Conservation (phyloP, 2,113 vertebrate species). For the Nothoprocta pentlandii region DNA sequence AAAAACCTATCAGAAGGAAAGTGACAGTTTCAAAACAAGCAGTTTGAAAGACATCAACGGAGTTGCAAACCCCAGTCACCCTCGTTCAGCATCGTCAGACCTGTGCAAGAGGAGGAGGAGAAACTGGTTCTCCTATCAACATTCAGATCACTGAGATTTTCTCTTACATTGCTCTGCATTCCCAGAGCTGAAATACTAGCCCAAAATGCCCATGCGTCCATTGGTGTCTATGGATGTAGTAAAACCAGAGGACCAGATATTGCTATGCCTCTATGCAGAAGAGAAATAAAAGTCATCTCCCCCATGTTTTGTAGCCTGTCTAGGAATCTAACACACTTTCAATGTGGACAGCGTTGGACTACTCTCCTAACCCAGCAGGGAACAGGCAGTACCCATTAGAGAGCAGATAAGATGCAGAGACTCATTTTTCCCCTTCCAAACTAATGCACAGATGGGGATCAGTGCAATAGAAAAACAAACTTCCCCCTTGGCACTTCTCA, state of each 20-base stretch:
- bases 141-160: neutral
- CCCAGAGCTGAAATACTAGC: neutral
- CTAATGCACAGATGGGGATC: neutral
- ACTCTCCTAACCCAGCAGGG: neutral
- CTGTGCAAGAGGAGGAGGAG: neutral
- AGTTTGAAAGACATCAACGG: neutral
- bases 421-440: neutral
- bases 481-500: neutral
- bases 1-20: neutral
- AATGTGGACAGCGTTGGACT: neutral
- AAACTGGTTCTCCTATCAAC: neutral
- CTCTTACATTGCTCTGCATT: neutral
- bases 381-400: neutral
- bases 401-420: neutral
- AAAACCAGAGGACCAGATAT: neutral
- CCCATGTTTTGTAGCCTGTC: neutral
- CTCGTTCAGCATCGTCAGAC: neutral
- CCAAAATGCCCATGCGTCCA: neutral
- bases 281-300: neutral
- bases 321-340: neutral
- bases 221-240: neutral
- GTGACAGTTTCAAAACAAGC: conserved; percentile 9
- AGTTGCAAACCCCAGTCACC: neutral
- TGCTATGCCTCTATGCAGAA: neutral
- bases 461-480: neutral